A percentile compares a stretch with the other conserved stretches of the same genome.
phyloP scores from a whole-genome alignment of 1,140 invertebrate genomes.

The Harpegnathos saltator region DNA sequence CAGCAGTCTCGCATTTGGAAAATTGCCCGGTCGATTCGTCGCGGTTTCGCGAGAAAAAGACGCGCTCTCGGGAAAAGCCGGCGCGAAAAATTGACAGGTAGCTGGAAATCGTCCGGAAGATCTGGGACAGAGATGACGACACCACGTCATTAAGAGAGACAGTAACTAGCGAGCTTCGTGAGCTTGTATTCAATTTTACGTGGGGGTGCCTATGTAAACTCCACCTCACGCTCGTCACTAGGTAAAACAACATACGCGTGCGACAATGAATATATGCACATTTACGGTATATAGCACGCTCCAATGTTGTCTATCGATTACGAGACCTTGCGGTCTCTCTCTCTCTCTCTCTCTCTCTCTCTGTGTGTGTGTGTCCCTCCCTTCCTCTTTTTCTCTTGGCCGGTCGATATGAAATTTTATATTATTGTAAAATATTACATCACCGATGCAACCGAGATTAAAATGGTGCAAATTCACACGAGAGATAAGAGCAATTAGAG shows the following conservation, averaged over 20 bases:
- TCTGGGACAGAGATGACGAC: slow-evolving; percentile 48
- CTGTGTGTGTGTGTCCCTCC: too few species aligned
- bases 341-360: slow-evolving; percentile 29
- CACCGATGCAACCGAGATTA: too few species aligned
- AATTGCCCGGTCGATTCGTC: background rate
- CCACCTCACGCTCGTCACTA: background rate
- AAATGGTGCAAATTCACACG: too few species aligned
- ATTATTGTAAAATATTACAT: background rate
- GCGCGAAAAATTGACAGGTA: background rate
- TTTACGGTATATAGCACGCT: slow-evolving; percentile 45
- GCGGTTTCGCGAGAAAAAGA: background rate
- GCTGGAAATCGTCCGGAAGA: slow-evolving; percentile 47
- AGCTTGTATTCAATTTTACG: slow-evolving; percentile 49
- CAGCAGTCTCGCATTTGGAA: background rate
- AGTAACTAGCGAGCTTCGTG: slow-evolving; percentile 6
- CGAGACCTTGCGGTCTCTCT: slow-evolving; percentile 44
- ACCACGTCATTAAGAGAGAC: background rate
- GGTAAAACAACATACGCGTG: background rate
- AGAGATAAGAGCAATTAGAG: too few species aligned
- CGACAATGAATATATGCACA: slow-evolving; percentile 27
- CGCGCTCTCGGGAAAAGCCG: slow-evolving; percentile 21
- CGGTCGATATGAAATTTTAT: background rate
- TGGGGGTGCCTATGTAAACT: slow-evolving; percentile 4
- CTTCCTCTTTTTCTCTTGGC: background rate
- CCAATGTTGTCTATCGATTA: slow-evolving; percentile 68